Base-by-base conservation (phyloP, 2,888 invertebrate genomes). In the Lepidochrysops patricia region DNA sequence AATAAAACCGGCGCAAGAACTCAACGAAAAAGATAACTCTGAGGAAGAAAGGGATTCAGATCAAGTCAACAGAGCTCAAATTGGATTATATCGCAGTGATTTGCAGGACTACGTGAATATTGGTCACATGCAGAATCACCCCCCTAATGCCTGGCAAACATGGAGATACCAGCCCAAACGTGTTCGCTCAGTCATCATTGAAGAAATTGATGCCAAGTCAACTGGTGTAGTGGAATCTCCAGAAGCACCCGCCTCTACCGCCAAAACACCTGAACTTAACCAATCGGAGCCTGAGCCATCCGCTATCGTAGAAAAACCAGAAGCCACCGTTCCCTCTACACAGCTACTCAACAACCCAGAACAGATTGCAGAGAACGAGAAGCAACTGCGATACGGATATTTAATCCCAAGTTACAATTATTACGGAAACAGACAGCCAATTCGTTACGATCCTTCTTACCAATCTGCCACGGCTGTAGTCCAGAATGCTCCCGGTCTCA, bases 101-200 rank as follows among this genome's bases (percentile, higher is more conserved):
- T 43, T 43, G 19, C 43, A 15, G 1, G 19, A 43, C 9, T 43
- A 43, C 23, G 43, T 43, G 19, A 15, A 43, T 6, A 43, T 43
- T 43, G 43, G 43, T 43, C 13, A 3, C 43, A 43, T 43, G 19
- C 43, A 43, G 9, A 43, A 43, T 7, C 43, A 12, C 43, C 43
- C 43, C 7, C 43, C 43, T 0, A 43, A 2, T 2, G 43, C 43
- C 9, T 43, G 43, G 43, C 19, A 43, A 43, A 19, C 43, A 26
- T 50, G 50, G 50, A 50, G 26, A 7, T n/a, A 50, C 50, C 25
- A 50, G n/a, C 50, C 26, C 26, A 50, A 50, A 26, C 50, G 26
- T 5, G 50, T 50, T 50, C 50, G 50, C 7, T 50, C 50, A n/a
- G 13, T 50, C n/a, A n/a, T 50, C 1, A 50, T 50, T 6, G 26